phyloP scores from a whole-genome alignment of 2,888 invertebrate genomes.

The Hyalella azteca region DNA sequence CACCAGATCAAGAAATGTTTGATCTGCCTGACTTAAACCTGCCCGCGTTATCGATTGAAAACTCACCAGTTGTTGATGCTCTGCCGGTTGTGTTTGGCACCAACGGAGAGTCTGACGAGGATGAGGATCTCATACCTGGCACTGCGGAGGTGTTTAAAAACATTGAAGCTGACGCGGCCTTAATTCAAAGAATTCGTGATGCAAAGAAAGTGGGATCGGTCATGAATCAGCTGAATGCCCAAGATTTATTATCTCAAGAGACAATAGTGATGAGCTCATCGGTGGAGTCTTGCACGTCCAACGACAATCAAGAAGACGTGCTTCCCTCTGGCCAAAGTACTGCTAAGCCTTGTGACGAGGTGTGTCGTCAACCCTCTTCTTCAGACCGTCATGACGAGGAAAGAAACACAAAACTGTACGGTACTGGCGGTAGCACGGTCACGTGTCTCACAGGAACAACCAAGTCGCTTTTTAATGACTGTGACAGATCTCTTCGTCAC shows the following conservation, averaged over 20 bases:
- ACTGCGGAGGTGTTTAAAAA: slow-evolving; percentile 51
- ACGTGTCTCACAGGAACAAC: neutral
- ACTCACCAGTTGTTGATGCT: neutral
- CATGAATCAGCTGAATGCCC: neutral
- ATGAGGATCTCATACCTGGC: slow-evolving; percentile 47
- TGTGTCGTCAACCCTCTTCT: too few species aligned
- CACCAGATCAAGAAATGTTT: neutral
- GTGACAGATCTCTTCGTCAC: slow-evolving; percentile 17
- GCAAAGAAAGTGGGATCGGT: neutral
- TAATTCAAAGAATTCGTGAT: slow-evolving; percentile 25
- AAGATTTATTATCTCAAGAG: slow-evolving; percentile 5
- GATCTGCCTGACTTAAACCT: neutral
- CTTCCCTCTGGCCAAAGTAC: neutral
- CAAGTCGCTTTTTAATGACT: neutral
- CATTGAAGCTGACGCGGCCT: slow-evolving; percentile 40
- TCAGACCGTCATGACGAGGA: too few species aligned
- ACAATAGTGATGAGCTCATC: slow-evolving; percentile 13
- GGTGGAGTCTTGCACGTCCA: neutral
- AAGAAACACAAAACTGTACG: too few species aligned
- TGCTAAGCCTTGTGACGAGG: too few species aligned
- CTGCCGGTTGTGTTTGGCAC: neutral
- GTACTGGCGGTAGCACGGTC: neutral
- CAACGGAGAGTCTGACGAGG: neutral
- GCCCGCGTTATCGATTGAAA: too few species aligned
- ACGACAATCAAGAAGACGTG: neutral